A percentile compares a stretch with the other conserved stretches of the same genome.
Evolutionary conservation across 1,140 invertebrate species (phyloP).

Genomic region (Antheraea pernyi): DNA sequence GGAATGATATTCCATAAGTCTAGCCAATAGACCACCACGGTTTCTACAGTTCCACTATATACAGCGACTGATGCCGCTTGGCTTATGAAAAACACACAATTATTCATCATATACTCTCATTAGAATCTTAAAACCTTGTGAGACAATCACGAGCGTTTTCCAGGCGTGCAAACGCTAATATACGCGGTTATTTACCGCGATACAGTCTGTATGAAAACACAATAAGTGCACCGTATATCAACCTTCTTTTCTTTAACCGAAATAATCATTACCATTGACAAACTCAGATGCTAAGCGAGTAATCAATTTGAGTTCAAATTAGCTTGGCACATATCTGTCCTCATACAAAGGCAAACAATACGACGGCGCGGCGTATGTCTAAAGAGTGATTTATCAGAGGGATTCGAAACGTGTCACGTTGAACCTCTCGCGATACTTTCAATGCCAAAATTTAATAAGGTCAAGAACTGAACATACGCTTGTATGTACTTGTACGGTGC

Average conservation of each 20-base stretch:
- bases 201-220: background rate
- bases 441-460: constrained; percentile 71
- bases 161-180: too few relatives aligned
- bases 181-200: background rate
- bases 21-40: too few relatives aligned
- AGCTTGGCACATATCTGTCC: background rate
- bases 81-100: too few relatives aligned
- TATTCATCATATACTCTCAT: too few relatives aligned
- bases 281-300: background rate
- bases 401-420: constrained; percentile 39
- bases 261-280: background rate
- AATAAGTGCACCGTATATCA: background rate
- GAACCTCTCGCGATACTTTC: constrained; percentile 56
- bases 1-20: too few relatives aligned
- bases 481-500: constrained; percentile 41
- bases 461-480: constrained; percentile 45
- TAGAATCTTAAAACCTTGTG: too few relatives aligned
- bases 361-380: background rate
- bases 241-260: background rate
- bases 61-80: too few relatives aligned
- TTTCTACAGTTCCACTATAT: too few relatives aligned
- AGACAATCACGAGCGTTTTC: too few relatives aligned
- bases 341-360: background rate
- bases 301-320: background rate
- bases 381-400: constrained; percentile 9